Evolutionary conservation across 2,888 invertebrate species (phyloP).

Genomic region (Chloromyia formosa): DNA sequence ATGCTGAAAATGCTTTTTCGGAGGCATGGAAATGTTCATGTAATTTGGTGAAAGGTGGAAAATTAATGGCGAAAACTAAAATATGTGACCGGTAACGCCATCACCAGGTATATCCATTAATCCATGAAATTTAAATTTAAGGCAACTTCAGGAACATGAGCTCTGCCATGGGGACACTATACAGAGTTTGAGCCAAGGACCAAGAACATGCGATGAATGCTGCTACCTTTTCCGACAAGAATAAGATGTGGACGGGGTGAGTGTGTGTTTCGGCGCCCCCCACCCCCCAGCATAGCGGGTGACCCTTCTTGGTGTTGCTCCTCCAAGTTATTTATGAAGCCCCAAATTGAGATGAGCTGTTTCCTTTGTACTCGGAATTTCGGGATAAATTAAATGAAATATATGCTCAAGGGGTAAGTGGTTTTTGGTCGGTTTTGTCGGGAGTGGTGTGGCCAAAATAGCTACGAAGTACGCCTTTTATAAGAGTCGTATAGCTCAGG

Average conservation of each 20-base stretch:
- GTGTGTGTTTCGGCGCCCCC: neutral
- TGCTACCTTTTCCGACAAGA: neutral
- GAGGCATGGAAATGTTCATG: constrained; percentile 29
- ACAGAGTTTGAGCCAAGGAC: neutral
- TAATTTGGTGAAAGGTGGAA: constrained; percentile 46
- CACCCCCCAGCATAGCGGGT: neutral
- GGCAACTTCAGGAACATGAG: constrained; percentile 14
- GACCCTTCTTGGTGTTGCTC: constrained; percentile 33
- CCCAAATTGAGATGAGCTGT: constrained; percentile 48
- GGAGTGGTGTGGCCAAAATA: constrained; percentile 14
- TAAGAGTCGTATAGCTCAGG: too few relatives aligned
- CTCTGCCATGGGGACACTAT: too few relatives aligned
- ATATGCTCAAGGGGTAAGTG: constrained; percentile 34
- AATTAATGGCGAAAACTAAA: constrained; percentile 47
- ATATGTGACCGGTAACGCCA: constrained; percentile 48
- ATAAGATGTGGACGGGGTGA: constrained; percentile 27
- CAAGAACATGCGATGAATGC: neutral
- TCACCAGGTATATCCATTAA: constrained; percentile 49
- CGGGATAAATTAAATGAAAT: constrained; percentile 44
- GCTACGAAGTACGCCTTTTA: neutral
- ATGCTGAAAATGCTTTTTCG: constrained; percentile 10
- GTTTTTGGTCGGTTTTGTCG: constrained; percentile 26
- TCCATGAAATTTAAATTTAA: constrained; percentile 49
- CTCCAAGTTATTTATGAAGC: constrained; percentile 46
- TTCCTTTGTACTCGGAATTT: constrained; percentile 42